phyloP scores from a whole-genome alignment of 1,140 invertebrate genomes.

The Dinoponera quadriceps region DNA sequence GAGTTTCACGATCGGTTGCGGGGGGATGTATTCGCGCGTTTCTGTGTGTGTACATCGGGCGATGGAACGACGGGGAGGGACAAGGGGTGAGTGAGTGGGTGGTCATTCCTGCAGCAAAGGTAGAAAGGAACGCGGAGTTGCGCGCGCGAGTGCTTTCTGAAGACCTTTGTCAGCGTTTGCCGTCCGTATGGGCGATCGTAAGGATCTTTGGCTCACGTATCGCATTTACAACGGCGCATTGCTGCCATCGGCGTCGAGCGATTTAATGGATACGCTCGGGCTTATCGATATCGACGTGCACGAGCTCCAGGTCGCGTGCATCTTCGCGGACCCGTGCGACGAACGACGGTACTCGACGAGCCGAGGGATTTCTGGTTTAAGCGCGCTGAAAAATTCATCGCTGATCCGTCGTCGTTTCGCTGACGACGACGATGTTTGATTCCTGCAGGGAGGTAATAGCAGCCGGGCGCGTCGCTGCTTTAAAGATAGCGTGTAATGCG shows the following conservation, averaged over 20 bases:
- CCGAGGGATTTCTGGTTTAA: constrained; percentile 45
- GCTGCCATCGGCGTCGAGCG: constrained; percentile 29
- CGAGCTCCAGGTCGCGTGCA: too few relatives aligned
- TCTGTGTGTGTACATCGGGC: not conserved
- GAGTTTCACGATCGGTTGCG: constrained; percentile 61
- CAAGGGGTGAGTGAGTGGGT: too few relatives aligned
- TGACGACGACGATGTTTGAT: constrained; percentile 31
- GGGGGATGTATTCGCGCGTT: not conserved
- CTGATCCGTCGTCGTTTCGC: constrained; percentile 13
- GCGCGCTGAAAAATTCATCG: constrained; percentile 48
- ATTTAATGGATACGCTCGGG: constrained; percentile 63
- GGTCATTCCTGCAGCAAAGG: constrained; percentile 1
- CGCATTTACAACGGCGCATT: constrained; percentile 50
- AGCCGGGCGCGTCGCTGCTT: not conserved
- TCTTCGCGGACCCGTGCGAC: not conserved
- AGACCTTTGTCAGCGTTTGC: constrained; percentile 70
- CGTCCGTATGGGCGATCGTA: constrained; percentile 50
- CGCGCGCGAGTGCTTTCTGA: constrained; percentile 43
- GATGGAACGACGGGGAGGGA: not conserved
- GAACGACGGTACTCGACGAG: constrained; percentile 12
- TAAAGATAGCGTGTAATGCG: not conserved
- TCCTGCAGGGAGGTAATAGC: not conserved
- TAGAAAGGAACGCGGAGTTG: not conserved
- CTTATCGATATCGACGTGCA: constrained; percentile 17
- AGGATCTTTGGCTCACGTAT: constrained; percentile 58